Conservation (phyloP, 2,888 invertebrate species). For the Xanthostigma xanthostigma region DNA sequence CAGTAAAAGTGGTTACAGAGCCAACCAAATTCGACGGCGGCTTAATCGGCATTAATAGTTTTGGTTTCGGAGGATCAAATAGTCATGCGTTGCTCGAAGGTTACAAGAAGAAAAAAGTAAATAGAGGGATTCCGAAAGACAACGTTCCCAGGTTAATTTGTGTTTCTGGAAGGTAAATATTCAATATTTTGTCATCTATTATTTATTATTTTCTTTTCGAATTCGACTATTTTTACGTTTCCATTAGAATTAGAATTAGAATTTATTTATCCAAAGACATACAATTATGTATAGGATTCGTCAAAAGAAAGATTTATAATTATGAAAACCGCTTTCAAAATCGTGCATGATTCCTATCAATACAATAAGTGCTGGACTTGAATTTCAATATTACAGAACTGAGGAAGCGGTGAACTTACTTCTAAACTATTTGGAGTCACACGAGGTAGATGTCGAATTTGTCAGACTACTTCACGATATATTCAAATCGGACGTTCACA, state of each 20-base stretch:
- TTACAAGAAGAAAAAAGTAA: constrained; percentile 41
- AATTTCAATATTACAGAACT: constrained; percentile 33
- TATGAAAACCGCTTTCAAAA: too few relatives aligned
- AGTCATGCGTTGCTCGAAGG: constrained; percentile 54
- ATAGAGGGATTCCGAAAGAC: constrained; percentile 44
- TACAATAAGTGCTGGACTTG: too few relatives aligned
- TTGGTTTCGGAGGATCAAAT: constrained; percentile 88
- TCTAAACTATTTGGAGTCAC: constrained; percentile 44
- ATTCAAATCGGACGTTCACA: constrained; percentile 26
- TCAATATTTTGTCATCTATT: too few relatives aligned
- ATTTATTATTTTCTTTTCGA: too few relatives aligned
- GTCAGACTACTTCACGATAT: constrained; percentile 43
- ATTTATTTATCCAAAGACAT: too few relatives aligned
- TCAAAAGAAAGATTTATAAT: too few relatives aligned
- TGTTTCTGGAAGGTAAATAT: constrained; percentile 41
- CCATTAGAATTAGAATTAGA: too few relatives aligned
- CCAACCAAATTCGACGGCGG: constrained; percentile 55
- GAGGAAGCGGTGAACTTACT: constrained; percentile 55
- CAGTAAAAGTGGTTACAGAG: constrained; percentile 58
- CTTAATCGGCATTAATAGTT: constrained; percentile 73
- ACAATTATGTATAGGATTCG: too few relatives aligned
- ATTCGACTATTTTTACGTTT: too few relatives aligned
- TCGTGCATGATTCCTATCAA: too few relatives aligned
- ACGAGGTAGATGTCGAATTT: constrained; percentile 44
- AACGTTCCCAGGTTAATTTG: constrained; percentile 56